Evolutionary conservation across 2,888 invertebrate genomes (phyloP).

Genomic region (Pachymerium ferrugineum): DNA sequence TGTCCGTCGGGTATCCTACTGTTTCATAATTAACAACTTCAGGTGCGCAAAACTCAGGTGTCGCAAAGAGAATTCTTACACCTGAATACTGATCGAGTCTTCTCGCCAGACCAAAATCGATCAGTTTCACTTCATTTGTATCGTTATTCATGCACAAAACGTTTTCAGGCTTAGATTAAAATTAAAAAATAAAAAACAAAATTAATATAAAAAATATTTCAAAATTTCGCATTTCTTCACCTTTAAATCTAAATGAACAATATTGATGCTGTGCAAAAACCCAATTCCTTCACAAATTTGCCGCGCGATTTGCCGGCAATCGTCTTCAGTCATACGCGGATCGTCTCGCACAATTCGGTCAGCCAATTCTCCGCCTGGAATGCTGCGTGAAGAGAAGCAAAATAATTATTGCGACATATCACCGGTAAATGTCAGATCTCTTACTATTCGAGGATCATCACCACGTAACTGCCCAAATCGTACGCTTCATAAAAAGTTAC

Average conservation of each 20-base stretch:
- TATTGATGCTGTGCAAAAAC: slow-evolving; percentile 76
- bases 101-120: slow-evolving; percentile 87
- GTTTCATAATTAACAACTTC: slow-evolving; percentile 88
- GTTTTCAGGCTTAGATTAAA: slow-evolving; percentile 72
- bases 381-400: slow-evolving; percentile 54
- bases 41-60: slow-evolving; percentile 87
- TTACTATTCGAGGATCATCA: slow-evolving; percentile 33
- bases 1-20: slow-evolving; percentile 75
- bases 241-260: slow-evolving; percentile 86
- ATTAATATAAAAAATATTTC: neutral
- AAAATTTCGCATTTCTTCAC: neutral
- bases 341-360: slow-evolving; percentile 88
- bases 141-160: slow-evolving; percentile 82
- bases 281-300: slow-evolving; percentile 87
- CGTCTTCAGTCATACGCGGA: slow-evolving; percentile 82
- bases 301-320: slow-evolving; percentile 70
- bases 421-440: slow-evolving; percentile 59
- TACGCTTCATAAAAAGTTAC: slow-evolving; percentile 25
- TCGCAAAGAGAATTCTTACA: slow-evolving; percentile 74
- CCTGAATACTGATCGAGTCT: slow-evolving; percentile 58
- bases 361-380: slow-evolving; percentile 88
- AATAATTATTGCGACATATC: too few relatives aligned
- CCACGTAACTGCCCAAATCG: slow-evolving; percentile 30
- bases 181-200: neutral
- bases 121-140: slow-evolving; percentile 81